A percentile compares a stretch with the other conserved stretches of the same genome.
phyloP scores from a whole-genome alignment of 1,140 invertebrate genomes.

The Listronotus bonariensis region DNA sequence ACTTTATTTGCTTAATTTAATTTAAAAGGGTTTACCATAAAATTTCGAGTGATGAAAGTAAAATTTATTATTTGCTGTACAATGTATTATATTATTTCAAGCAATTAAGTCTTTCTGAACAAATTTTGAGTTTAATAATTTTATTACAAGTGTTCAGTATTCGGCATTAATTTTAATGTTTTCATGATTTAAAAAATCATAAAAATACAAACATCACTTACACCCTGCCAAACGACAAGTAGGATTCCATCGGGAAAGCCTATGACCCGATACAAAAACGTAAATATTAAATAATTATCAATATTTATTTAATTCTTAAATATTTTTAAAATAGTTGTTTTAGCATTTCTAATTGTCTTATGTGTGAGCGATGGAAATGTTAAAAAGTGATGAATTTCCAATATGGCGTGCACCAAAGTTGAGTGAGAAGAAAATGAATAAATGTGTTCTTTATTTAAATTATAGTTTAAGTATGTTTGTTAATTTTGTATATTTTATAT shows the following conservation, averaged over 20 bases:
- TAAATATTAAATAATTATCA: slow-evolving; percentile 11
- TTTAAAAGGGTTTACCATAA: background rate
- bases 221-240: background rate
- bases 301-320: slow-evolving; percentile 16
- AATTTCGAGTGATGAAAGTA: too few species aligned
- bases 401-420: slow-evolving; percentile 43
- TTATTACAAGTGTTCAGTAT: too few species aligned
- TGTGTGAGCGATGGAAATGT: slow-evolving; percentile 14
- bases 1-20: background rate
- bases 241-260: background rate
- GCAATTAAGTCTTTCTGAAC: too few species aligned
- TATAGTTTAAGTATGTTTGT: slow-evolving; percentile 26
- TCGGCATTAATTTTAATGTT: too few species aligned
- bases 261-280: slow-evolving; percentile 1
- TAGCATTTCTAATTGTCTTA: slow-evolving; percentile 1
- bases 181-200: too few species aligned
- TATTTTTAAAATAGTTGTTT: background rate
- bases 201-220: too few species aligned
- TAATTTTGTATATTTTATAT: slow-evolving; percentile 23
- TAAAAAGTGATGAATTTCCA: slow-evolving; percentile 17
- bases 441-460: slow-evolving; percentile 46
- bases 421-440: slow-evolving; percentile 42
- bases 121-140: too few species aligned
- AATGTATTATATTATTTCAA: too few species aligned
- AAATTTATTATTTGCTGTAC: too few species aligned